These are phyloP conservation scores for Epinephelus awoara DNA, from an alignment of 2,797 vertebrate genomes.

Conservation along the genomic window DNA sequence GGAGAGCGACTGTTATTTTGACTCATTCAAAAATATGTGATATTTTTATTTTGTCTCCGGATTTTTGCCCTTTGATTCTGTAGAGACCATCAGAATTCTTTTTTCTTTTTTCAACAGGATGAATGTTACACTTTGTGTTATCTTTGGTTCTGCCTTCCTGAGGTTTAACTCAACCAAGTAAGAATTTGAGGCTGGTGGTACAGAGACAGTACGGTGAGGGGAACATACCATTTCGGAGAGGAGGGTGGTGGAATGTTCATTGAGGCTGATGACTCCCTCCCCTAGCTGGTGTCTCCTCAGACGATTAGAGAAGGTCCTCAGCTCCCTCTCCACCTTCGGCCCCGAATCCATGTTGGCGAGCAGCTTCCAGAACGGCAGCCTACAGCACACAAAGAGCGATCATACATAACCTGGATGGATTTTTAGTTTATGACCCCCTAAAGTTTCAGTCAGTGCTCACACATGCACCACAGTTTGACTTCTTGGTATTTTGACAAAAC, in stretches of 20 bases:
- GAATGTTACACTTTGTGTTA: background rate
- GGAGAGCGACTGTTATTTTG: background rate
- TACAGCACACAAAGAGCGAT: conserved; percentile 47
- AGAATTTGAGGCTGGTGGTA: background rate
- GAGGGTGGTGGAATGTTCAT: conserved; percentile 89
- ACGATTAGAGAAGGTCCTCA: conserved; percentile 89
- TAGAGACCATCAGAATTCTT: too few species aligned
- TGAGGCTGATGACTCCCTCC: conserved; percentile 90
- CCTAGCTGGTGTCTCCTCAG: conserved; percentile 88
- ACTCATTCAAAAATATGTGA: background rate
- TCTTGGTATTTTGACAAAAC: conserved; percentile 1
- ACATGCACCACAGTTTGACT: conserved; percentile 7
- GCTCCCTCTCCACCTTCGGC: conserved; percentile 88
- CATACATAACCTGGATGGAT: conserved; percentile 1
- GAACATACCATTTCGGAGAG: conserved; percentile 86
- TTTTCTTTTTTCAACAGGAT: background rate
- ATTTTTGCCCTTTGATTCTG: background rate
- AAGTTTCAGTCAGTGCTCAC: background rate
- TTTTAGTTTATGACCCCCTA: conserved; percentile 3
- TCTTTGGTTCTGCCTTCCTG: background rate
- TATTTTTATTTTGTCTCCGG: background rate
- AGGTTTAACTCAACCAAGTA: background rate
- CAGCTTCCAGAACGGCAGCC: conserved; percentile 90
- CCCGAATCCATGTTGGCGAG: conserved; percentile 83
- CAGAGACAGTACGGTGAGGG: background rate